A percentile compares a stretch with the other conserved stretches of the same genome.
phyloP scores from a whole-genome alignment of 2,113 vertebrate genomes.

The Syrmaticus mikado region DNA sequence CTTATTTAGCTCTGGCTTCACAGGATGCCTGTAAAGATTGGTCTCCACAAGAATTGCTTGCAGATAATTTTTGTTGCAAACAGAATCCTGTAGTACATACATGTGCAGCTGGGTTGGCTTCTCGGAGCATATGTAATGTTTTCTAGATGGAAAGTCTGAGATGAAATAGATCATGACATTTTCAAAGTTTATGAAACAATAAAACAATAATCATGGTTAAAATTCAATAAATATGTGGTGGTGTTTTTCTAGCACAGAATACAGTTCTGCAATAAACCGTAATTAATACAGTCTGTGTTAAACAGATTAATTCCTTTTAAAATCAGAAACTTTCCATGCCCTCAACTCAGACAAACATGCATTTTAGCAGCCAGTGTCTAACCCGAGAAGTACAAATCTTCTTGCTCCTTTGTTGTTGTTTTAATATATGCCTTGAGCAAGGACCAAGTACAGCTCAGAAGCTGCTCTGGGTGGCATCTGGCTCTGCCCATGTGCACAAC shows the following conservation, averaged over 20 bases:
- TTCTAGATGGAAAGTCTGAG: constrained; percentile 53
- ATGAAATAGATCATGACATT: constrained; percentile 66
- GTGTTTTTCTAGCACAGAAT: constrained; percentile 54
- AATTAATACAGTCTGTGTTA: constrained; percentile 64
- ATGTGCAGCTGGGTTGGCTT: constrained; percentile 1
- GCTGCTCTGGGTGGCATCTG: not conserved
- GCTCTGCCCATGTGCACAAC: not conserved
- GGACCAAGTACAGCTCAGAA: not conserved
- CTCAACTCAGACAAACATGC: constrained; percentile 31
- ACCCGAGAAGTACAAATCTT: not conserved
- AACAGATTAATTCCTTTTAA: constrained; percentile 66
- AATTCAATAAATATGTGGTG: constrained; percentile 69
- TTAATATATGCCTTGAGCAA: not conserved
- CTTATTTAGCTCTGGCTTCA: constrained; percentile 55
- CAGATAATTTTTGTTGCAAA: constrained; percentile 42
- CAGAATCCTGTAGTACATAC: not conserved
- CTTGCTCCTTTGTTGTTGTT: not conserved
- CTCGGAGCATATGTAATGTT: not conserved
- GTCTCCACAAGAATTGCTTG: constrained; percentile 26
- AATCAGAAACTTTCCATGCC: constrained; percentile 68
- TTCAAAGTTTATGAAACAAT: constrained; percentile 70
- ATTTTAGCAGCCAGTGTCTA: constrained; percentile 39
- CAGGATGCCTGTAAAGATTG: constrained; percentile 45
- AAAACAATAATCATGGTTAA: constrained; percentile 64
- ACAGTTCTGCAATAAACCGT: constrained; percentile 39